Evolutionary conservation across 2,888 invertebrate genomes (phyloP), one percentile per base, ranked within the genome.

Genomic region (Entomobrya proxima): DNA sequence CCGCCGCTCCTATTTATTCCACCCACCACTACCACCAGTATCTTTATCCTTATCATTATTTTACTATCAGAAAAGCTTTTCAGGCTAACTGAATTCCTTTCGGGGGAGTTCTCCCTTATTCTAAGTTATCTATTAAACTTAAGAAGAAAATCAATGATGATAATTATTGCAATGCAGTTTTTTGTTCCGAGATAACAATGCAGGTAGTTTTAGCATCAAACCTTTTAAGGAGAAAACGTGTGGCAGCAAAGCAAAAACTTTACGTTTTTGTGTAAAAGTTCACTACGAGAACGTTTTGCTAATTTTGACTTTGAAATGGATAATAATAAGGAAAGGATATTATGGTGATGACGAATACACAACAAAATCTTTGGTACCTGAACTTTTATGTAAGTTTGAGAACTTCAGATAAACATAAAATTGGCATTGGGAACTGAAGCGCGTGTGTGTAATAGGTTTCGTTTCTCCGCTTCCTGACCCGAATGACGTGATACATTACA

Each of bases 211-310:
- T n/a, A n/a, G n/a, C n/a, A n/a, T n/a, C n/a, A n/a, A n/a, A n/a
- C n/a, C n/a, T n/a, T n/a, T n/a, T n/a, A n/a, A 30, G 9, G 64
- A 64, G 64, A 15, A 24, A 5, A 2, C 11, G 21, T n/a, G 69
- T n/a, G n/a, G n/a, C 40, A 69, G 69, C 44, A 69, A 44, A 69
- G 44, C 69, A 69, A 21, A 69, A n/a, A 37, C 40, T 24, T 5
- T 11, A 21, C 27, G 21, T 13, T 15, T 47, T 13, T 47, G 47
- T 7, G 47, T n/a, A n/a, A n/a, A n/a, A n/a, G n/a, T 47, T 5
- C 40, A 11, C 6, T 40, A 11, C 11, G 47, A 15, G 47, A 47
- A 47, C 15, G 47, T 5, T 15, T 13, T 47, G 13, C 47, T 47
- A 47, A 47, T 47, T 47, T 47, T n/a, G 47, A 47, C n/a, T 47